phyloP scores from a whole-genome alignment of 2,888 invertebrate genomes.

The Parnassius mnemosyne region DNA sequence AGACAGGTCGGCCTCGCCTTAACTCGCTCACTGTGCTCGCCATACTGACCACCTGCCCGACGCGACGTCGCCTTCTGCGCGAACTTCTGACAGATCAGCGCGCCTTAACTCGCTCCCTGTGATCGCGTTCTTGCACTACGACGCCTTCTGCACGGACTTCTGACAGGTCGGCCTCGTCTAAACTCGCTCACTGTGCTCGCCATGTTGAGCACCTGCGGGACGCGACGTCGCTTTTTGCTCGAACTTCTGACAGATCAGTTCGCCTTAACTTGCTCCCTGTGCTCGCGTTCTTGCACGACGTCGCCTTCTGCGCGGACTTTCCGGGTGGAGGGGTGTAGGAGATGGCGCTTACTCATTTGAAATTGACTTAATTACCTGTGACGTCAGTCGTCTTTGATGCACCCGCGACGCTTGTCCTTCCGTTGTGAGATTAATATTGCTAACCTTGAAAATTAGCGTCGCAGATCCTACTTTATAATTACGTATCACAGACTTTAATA shows the following conservation, averaged over 20 bases:
- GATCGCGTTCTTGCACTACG: constrained; percentile 92
- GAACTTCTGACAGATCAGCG: constrained; percentile 87
- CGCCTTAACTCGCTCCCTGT: constrained; percentile 90
- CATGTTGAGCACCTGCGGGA: too few species aligned
- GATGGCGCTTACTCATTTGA: too few species aligned
- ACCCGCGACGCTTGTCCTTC: too few species aligned
- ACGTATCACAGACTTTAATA: too few species aligned
- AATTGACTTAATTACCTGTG: too few species aligned
- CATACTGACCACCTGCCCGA: too few species aligned
- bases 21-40: constrained; percentile 48
- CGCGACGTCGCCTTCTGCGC: constrained; percentile 76
- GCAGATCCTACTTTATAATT: too few species aligned
- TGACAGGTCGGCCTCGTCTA: constrained; percentile 79
- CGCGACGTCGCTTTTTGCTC: neutral
- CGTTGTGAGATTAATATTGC: too few species aligned
- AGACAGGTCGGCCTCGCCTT: constrained; percentile 83
- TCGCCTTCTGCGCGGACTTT: neutral
- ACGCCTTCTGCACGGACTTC: constrained; percentile 91
- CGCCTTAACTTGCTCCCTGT: constrained; percentile 85
- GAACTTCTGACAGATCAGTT: constrained; percentile 68
- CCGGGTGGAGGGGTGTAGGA: neutral
- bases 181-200: constrained; percentile 18
- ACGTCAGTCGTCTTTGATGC: too few species aligned
- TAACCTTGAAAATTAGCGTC: too few species aligned
- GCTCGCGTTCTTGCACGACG: constrained; percentile 84